Conservation (phyloP, 2,888 invertebrate species). For the Julus scanicus region DNA sequence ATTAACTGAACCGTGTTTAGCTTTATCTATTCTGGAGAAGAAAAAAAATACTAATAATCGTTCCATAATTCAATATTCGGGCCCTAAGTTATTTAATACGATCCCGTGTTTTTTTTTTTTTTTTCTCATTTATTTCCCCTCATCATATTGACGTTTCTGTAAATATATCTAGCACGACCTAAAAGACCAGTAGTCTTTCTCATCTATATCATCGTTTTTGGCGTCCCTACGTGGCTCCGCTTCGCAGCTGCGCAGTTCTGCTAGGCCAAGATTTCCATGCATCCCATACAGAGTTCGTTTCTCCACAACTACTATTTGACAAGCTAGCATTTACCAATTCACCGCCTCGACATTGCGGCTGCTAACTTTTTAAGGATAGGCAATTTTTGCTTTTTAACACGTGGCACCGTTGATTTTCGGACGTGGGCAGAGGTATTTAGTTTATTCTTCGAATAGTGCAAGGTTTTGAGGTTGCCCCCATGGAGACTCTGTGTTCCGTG, state of each 20-base stretch:
- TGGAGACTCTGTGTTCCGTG: background rate
- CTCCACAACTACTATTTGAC: conserved; percentile 1
- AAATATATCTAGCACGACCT: background rate
- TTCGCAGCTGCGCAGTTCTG: background rate
- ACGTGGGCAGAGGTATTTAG: background rate
- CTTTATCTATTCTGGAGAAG: background rate
- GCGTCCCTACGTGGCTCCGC: conserved; percentile 15
- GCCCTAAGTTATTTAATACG: background rate
- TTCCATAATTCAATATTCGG: background rate
- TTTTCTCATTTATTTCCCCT: background rate
- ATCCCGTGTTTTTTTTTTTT: background rate
- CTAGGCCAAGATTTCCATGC: background rate
- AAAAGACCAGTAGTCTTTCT: background rate
- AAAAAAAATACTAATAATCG: background rate
- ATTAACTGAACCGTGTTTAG: background rate
- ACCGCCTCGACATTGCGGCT: background rate
- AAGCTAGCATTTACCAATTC: conserved; percentile 29
- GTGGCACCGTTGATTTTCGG: background rate
- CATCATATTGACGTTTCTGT: background rate
- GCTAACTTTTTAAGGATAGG: background rate
- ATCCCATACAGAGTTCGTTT: background rate
- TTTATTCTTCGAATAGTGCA: background rate
- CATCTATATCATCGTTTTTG: background rate
- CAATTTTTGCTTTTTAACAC: background rate
- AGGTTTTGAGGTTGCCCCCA: background rate